phyloP scores from a whole-genome alignment of 2,797 vertebrate species.

The Anabacerthia variegaticeps region DNA sequence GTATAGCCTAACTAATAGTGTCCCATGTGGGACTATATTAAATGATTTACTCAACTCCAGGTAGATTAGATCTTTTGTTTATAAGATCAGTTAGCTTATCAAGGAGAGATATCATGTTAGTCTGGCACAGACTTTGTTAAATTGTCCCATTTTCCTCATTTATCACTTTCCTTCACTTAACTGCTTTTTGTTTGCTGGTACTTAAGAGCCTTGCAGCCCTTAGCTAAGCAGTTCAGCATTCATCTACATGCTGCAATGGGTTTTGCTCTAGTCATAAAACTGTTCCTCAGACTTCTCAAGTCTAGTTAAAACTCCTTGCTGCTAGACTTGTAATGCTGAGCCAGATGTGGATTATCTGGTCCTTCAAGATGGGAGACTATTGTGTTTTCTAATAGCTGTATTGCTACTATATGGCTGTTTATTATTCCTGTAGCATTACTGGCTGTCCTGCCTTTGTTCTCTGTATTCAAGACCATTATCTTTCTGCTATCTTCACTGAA shows the following conservation, averaged over 20 bases:
- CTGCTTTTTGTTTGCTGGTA: background rate
- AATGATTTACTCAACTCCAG: conserved; percentile 20
- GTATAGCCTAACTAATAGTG: conserved; percentile 16
- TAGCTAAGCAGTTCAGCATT: background rate
- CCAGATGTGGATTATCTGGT: background rate
- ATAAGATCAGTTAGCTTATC: conserved; percentile 10
- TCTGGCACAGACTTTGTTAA: background rate
- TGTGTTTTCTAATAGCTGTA: background rate
- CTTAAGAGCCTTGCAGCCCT: background rate
- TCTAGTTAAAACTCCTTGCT: background rate
- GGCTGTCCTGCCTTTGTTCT: background rate
- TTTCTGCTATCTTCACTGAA: background rate
- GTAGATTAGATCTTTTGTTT: conserved; percentile 43
- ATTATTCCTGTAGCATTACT: background rate
- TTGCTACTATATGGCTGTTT: background rate
- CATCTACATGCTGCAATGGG: background rate
- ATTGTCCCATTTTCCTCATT: background rate
- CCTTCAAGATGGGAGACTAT: background rate
- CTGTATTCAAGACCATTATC: background rate
- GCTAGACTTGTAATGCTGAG: background rate
- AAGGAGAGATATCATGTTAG: background rate
- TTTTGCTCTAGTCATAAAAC: background rate
- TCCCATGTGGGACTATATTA: conserved; percentile 18
- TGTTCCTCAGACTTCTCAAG: background rate
- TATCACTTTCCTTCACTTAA: background rate